Evolutionary conservation across 2,797 vertebrate species (phyloP).

Genomic region (Toxotes lorentzi): DNA sequence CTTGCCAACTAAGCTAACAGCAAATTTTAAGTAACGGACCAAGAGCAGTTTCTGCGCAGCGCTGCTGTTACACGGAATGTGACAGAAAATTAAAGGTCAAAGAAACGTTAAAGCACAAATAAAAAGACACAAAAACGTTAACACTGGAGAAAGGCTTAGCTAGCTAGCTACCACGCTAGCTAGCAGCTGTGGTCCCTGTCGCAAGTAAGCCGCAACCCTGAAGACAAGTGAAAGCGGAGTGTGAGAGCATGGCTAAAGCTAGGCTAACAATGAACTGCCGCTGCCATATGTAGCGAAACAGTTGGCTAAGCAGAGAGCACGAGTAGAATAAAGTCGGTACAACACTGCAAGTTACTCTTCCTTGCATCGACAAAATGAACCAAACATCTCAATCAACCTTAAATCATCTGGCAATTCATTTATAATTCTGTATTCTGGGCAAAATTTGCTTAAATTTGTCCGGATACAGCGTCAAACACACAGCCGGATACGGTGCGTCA

Average conservation of each 20-base stretch:
- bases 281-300: background rate
- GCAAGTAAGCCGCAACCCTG: constrained; percentile 46
- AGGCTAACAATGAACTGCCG: constrained; percentile 69
- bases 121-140: background rate
- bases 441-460: constrained; percentile 53
- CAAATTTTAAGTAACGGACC: constrained; percentile 3
- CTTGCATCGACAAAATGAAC: background rate
- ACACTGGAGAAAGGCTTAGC: constrained; percentile 12
- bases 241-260: constrained; percentile 74
- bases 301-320: background rate
- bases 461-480: constrained; percentile 63
- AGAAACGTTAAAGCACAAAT: background rate
- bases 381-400: background rate
- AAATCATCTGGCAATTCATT: constrained; percentile 5
- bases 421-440: constrained; percentile 13
- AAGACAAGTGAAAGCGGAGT: constrained; percentile 50
- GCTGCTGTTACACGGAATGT: background rate
- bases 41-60: background rate
- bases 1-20: constrained; percentile 40
- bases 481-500: constrained; percentile 33
- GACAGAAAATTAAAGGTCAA: background rate
- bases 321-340: background rate
- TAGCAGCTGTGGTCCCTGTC: constrained; percentile 53
- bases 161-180: constrained; percentile 59
- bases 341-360: background rate